Conservation (phyloP, 37 sponge, comb jelly and placozoan species). For the Amphimedon queenslandica region DNA sequence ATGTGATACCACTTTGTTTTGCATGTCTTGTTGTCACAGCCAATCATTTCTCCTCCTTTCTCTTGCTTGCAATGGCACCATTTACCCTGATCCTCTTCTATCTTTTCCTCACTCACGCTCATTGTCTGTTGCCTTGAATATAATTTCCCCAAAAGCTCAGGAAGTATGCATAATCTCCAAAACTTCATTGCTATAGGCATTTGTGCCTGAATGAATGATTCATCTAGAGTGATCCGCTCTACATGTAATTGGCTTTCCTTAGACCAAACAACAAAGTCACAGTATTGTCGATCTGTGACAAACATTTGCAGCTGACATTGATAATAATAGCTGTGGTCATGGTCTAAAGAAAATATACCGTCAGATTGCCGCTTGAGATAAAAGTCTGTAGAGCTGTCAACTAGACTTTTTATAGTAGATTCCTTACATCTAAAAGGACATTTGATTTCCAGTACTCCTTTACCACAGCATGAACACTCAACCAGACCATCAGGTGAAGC, state of each 20-base stretch:
- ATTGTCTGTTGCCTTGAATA: slow-evolving; percentile 12
- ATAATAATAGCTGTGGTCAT: slow-evolving; percentile 21
- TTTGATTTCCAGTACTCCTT: slow-evolving; percentile 30
- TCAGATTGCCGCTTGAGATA: slow-evolving; percentile 7
- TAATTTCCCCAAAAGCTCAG: slow-evolving; percentile 46
- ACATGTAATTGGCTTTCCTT: slow-evolving; percentile 20
- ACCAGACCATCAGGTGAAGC: slow-evolving; percentile 30
- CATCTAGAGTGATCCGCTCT: slow-evolving; percentile 23
- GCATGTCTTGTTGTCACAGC: slow-evolving; percentile 39
- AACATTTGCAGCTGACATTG: slow-evolving; percentile 43
- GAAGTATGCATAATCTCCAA: slow-evolving; percentile 16
- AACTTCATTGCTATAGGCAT: slow-evolving; percentile 12
- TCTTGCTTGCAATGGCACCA: slow-evolving; percentile 32
- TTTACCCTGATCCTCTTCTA: slow-evolving; percentile 26
- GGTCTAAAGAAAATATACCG: slow-evolving; percentile 8
- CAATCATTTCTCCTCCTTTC: slow-evolving; percentile 43
- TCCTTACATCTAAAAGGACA: slow-evolving; percentile 18
- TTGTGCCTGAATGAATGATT: slow-evolving; percentile 1
- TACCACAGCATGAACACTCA: slow-evolving; percentile 33
- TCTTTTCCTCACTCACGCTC: neutral
- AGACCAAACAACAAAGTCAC: slow-evolving; percentile 50
- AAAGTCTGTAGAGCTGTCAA: neutral
- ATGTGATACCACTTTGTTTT: slow-evolving; percentile 36
- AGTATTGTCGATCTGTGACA: slow-evolving; percentile 5
- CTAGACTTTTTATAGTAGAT: neutral